These are phyloP conservation scores for Phyllotreta striolata DNA, from an alignment of 2,888 invertebrate genomes.

Conservation along the genomic window DNA sequence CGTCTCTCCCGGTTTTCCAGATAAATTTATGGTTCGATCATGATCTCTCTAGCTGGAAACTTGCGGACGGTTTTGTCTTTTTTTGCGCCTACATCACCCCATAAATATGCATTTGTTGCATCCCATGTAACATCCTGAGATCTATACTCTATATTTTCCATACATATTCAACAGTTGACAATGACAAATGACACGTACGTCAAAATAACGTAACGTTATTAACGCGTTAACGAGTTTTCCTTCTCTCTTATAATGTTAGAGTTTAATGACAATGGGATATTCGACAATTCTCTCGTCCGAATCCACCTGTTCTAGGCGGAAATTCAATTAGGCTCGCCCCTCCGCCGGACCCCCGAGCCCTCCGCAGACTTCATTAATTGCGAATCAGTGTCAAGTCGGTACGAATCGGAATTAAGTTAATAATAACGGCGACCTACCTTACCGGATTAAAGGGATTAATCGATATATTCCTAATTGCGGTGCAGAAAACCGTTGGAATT, in stretches of 20 bases:
- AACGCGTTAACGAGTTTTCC: too few relatives aligned
- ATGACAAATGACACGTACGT: too few relatives aligned
- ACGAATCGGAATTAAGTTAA: conserved; percentile 16
- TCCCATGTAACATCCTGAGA: not conserved
- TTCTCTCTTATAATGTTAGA: too few relatives aligned
- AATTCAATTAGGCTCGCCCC: too few relatives aligned
- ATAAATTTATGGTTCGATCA: conserved; percentile 24
- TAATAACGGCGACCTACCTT: conserved; percentile 16
- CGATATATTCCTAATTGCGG: conserved; percentile 13
- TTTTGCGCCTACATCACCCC: not conserved
- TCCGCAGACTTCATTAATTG: conserved; percentile 15
- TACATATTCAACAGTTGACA: too few relatives aligned
- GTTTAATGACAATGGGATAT: too few relatives aligned
- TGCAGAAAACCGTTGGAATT: conserved; percentile 13
- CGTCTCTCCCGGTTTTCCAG: not conserved
- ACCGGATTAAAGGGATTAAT: conserved; percentile 12
- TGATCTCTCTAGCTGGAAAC: conserved; percentile 11
- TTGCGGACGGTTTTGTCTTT: conserved; percentile 4
- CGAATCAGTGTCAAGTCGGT: conserved; percentile 19
- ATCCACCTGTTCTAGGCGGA: too few relatives aligned
- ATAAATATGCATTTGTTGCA: conserved; percentile 23
- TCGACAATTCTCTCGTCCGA: too few relatives aligned
- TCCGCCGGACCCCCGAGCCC: too few relatives aligned
- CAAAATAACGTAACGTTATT: too few relatives aligned
- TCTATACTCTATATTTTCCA: too few relatives aligned